Evolutionary conservation across 2,797 vertebrate species (phyloP).

Genomic region (Acanthiza pusilla): DNA sequence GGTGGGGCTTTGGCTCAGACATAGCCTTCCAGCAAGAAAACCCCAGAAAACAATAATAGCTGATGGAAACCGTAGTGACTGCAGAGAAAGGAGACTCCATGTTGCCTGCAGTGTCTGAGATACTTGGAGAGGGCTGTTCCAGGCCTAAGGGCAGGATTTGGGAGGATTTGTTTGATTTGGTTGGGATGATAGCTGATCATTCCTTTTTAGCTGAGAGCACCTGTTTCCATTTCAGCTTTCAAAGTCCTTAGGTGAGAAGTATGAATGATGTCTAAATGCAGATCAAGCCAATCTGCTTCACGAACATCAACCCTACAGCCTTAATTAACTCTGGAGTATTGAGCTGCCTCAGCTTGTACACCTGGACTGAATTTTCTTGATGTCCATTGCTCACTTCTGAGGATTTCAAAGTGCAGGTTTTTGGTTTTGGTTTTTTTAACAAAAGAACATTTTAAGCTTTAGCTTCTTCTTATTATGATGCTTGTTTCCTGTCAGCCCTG

Average conservation of each 20-base stretch:
- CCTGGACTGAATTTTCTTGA: background rate
- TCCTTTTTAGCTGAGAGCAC: background rate
- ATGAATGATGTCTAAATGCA: background rate
- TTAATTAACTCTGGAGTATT: background rate
- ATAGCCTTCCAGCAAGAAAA: background rate
- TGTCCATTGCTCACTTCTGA: background rate
- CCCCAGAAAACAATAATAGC: background rate
- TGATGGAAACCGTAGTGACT: background rate
- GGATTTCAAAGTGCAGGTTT: background rate
- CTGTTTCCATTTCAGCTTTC: background rate
- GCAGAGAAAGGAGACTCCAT: background rate
- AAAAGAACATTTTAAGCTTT: background rate
- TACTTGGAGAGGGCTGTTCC: background rate
- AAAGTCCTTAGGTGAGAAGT: background rate
- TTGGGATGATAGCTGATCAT: background rate
- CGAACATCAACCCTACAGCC: background rate
- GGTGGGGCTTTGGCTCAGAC: background rate
- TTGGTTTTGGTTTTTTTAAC: background rate
- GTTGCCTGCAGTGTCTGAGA: background rate
- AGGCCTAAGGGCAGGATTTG: background rate
- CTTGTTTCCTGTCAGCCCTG: background rate
- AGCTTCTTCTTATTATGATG: background rate
- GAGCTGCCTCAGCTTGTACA: background rate
- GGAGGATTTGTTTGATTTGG: background rate
- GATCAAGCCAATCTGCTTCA: background rate